Evolutionary conservation across 2,797 vertebrate species (phyloP), one percentile per base, ranked within the genome.

Genomic region (Enteromius mattozi): DNA sequence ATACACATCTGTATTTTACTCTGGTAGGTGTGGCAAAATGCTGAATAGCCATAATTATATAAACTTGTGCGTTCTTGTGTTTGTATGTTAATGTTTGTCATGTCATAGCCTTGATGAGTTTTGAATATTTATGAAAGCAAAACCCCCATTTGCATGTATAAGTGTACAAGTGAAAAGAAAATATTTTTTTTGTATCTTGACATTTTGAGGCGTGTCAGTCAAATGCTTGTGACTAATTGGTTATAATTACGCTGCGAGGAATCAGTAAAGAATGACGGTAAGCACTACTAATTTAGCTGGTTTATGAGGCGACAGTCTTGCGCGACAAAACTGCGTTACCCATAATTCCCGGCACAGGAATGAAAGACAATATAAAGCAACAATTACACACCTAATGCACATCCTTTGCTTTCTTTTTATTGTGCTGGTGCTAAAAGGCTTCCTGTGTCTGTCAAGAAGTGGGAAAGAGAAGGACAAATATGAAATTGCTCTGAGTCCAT

Each of bases 321-420:
- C 2, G 0, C 13, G 42, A 27, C 75, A 78, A 61, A 78, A 81
- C 51, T 81, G 30, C 51, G n/a, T 81, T 81, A 47, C 68, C 80
- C 51, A 81, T 61, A 42, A 81, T 21, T 72, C 80, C 54, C 2
- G 1, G 51, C 35, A 40, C 2, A 0, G 17, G 54, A 61, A 42
- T 61, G 51, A 61, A 9, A 61, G 54, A 63, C 56, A 17, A 24
- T 56, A 65, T 74, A 82, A 65, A 49, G 10, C 40, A 49, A 74
- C 56, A 61, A 65, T 82, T 74, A 65, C 24, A 74, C 49, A 76
- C 72, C 49, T 76, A 56, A 76, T 56, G 72, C 49, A 76, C 51
- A 76, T 56, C 51, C 33, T 47, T 80, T 56, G 6, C 54, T 45
- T 63, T 40, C 19, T 9, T 63, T 81, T 56, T 47, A 70, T 59